Base-by-base conservation (phyloP, 2,113 vertebrate species). In the Oncorhynchus gorbuscha region DNA sequence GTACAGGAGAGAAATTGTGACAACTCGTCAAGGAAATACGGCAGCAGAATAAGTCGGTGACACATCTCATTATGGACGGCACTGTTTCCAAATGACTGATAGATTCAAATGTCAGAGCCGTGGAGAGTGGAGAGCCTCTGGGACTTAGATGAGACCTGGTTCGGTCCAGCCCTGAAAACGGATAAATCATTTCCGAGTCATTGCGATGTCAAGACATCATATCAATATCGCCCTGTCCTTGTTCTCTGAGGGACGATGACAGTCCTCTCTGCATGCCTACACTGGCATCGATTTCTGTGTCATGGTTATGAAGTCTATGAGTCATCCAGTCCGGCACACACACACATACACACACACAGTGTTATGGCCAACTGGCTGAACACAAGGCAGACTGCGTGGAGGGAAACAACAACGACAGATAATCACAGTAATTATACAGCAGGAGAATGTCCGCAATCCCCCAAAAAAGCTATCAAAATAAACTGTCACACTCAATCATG, bases 51-150 rank as follows among this genome's bases (percentile, higher is more conserved):
- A 13, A 55, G 5, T 55, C 16, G 51, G 16, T 55, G 51, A 4
- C 51, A 16, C 16, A 72, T 72, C 20, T 14, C 71, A 72, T 11
- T 45, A 18, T 7, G 39, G 61, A 69, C 16, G 72, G 76, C 69
- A 48, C 51, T 30, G 22, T 65, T 78, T 16, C 71, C 24, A 70
- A 68, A 3, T 1, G 24, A 73, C 58, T 45, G 72, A 73, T 35
- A 45, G 55, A 73, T 55, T 68, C 65, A 5, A 49, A n/a, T 78
- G 78, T 81, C 84, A 82, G 72, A 80, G 81, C 77, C 82, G 73
- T 81, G 68, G 81, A 71, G 71, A 45, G 26, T 8, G 11, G 22
- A 28, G 18, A 18, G 16, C 66, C 66, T 32, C 26, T 61, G 51
- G n/a, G 49, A 39, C 49, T n/a, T 65, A 3, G 45, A 0, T 48